phyloP scores from a whole-genome alignment of 2,888 invertebrate species.

The Achlya flavicornis region DNA sequence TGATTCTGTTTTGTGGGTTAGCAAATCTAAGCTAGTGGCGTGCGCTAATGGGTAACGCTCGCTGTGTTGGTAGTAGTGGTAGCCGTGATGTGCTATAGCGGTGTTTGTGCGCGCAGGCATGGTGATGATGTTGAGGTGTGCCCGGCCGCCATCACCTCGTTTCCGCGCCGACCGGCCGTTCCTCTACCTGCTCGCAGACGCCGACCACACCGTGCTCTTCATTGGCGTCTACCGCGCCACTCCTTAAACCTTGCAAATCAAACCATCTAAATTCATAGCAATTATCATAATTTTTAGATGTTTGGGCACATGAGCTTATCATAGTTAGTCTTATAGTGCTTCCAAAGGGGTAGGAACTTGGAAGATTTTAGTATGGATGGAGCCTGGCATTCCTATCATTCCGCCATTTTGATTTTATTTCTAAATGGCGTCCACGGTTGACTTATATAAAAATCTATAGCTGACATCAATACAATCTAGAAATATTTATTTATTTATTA shows the following conservation, averaged over 20 bases:
- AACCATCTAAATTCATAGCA: no score
- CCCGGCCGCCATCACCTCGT: slow-evolving; percentile 43
- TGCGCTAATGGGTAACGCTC: background rate
- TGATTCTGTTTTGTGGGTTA: background rate
- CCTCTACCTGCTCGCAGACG: slow-evolving; percentile 61
- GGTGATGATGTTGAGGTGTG: slow-evolving; percentile 73
- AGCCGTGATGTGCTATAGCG: slow-evolving; percentile 1
- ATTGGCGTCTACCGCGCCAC: slow-evolving; percentile 57
- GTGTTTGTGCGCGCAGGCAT: slow-evolving; percentile 60
- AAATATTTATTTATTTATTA: no score
- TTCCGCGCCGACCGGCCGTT: slow-evolving; percentile 75
- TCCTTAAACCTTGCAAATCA: slow-evolving; percentile 21
- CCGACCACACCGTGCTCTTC: slow-evolving; percentile 53
- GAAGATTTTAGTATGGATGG: no score
- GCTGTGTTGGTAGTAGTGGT: background rate
- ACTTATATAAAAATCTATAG: no score
- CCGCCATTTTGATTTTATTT: no score
- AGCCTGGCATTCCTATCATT: no score
- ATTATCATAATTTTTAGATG: no score
- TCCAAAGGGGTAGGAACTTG: no score
- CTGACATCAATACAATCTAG: no score
- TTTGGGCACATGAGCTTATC: no score
- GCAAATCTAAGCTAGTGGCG: background rate
- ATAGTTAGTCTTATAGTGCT: no score
- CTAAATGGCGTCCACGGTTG: no score